Conservation (phyloP, 1,140 invertebrate species). For the Yoshiicerus persimilis region DNA sequence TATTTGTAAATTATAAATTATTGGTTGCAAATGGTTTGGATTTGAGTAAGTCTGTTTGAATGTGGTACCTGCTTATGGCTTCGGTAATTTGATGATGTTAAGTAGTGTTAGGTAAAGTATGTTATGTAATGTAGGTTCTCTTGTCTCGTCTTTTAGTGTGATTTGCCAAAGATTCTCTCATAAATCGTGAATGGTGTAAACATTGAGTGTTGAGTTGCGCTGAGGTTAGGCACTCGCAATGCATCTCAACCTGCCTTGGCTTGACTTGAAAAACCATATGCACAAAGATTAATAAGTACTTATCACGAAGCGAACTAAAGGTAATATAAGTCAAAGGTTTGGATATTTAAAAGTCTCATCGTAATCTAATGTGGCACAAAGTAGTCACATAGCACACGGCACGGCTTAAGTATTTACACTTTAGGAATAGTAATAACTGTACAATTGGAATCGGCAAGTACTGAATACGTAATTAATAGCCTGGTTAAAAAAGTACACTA, state of each 20-base stretch:
- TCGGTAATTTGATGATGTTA: background rate
- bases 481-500: too few relatives aligned
- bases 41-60: background rate
- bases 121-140: background rate
- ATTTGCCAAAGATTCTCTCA: constrained; percentile 20
- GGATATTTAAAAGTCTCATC: too few relatives aligned
- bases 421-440: too few relatives aligned
- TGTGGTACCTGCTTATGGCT: background rate
- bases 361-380: too few relatives aligned
- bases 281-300: background rate
- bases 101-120: background rate
- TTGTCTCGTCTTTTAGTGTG: background rate
- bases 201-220: constrained; percentile 2
- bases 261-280: background rate
- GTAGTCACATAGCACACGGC: too few relatives aligned
- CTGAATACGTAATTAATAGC: too few relatives aligned
- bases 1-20: background rate
- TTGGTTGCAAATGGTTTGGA: background rate
- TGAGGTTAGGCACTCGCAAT: background rate
- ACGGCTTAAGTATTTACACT: too few relatives aligned
- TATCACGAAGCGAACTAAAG: background rate
- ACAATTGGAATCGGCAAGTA: too few relatives aligned
- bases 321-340: too few relatives aligned
- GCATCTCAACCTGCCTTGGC: background rate
- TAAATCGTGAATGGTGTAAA: constrained; percentile 19